A percentile compares a stretch with the other conserved stretches of the same genome.
Conservation (phyloP, 2,797 vertebrate species). For the Zalophus californianus region DNA sequence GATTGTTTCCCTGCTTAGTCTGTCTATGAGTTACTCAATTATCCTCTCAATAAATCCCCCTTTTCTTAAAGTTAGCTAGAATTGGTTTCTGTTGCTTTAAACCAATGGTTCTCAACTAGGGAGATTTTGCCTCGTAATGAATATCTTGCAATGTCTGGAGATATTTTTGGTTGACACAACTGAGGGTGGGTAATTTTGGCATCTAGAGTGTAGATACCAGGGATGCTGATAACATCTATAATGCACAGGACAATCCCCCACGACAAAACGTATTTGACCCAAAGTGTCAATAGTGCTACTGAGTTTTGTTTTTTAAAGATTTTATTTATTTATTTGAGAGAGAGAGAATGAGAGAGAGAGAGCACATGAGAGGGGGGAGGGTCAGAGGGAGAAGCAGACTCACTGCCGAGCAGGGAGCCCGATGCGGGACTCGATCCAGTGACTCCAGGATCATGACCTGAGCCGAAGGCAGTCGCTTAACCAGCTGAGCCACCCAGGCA, state of each 20-base stretch:
- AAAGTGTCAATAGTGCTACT: not conserved
- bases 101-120: not conserved
- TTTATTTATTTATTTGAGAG: too few species aligned
- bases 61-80: not conserved
- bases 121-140: not conserved
- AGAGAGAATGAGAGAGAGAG: too few species aligned
- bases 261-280: not conserved
- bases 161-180: slow-evolving; percentile 54
- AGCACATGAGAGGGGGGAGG: too few species aligned
- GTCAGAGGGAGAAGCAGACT: too few species aligned
- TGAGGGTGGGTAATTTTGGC: not conserved
- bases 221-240: not conserved
- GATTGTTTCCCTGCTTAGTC: not conserved
- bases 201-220: not conserved
- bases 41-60: not conserved
- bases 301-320: too few species aligned
- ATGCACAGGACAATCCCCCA: not conserved
- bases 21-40: not conserved
- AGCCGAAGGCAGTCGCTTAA: too few species aligned
- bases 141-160: not conserved
- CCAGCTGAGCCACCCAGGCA: too few species aligned
- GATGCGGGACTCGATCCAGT: too few species aligned
- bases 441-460: too few species aligned
- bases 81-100: slow-evolving; percentile 36
- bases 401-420: too few species aligned